Conservation (phyloP, 2,797 vertebrate species). For the Gambelia wislizenii region DNA sequence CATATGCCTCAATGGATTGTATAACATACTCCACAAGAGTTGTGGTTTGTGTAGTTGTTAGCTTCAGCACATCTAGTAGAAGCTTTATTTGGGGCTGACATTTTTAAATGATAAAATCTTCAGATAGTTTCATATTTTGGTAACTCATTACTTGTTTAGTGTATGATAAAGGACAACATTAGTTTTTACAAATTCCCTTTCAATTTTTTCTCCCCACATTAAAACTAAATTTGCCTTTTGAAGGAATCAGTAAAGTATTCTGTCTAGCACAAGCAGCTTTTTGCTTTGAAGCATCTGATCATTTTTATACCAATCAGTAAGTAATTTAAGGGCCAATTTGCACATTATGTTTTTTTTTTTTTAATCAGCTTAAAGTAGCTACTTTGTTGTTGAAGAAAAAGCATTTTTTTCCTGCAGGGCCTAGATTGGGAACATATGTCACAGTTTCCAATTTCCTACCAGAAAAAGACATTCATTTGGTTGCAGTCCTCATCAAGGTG, state of each 20-base stretch:
- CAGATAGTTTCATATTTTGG: not conserved
- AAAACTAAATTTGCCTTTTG: not conserved
- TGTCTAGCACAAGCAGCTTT: not conserved
- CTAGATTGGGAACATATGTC: not conserved
- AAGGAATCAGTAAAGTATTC: not conserved
- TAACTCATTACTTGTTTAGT: not conserved
- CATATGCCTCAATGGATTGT: not conserved
- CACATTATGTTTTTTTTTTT: too few relatives aligned
- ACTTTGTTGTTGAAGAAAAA: not conserved
- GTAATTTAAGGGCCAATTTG: not conserved
- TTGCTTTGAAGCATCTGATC: not conserved
- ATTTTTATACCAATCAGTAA: not conserved
- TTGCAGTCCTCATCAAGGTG: not conserved
- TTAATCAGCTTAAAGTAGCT: not conserved
- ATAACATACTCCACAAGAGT: constrained; percentile 15
- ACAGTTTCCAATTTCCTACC: not conserved
- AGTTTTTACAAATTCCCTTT: not conserved
- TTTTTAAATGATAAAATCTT: constrained; percentile 32
- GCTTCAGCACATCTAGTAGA: constrained; percentile 33
- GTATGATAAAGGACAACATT: not conserved
- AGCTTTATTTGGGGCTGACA: constrained; percentile 23
- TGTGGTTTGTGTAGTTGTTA: not conserved
- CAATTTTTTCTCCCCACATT: not conserved
- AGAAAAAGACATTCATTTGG: not conserved
- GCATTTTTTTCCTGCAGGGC: not conserved